Base-by-base conservation (phyloP, 2,797 vertebrate species). In the Mionectes olivaceus region DNA sequence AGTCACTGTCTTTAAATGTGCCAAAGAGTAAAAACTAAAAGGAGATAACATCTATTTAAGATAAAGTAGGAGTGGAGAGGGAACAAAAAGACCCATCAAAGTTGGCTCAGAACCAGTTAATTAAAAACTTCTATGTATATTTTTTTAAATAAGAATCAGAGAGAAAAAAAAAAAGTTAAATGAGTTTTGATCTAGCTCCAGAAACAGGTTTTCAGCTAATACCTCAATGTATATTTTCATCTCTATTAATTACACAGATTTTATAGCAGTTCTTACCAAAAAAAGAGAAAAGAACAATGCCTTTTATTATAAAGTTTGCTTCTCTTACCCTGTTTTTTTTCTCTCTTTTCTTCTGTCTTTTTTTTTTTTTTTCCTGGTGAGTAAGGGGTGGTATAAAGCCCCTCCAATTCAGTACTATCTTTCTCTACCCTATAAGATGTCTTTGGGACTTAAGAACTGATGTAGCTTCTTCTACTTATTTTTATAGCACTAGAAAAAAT, bases 41-140 rank as follows among this genome's bases (percentile, higher is more conserved):
- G 27, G 28, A 60, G 18, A 27, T 47, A 46, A 50, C 18, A 14
- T 28, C 13, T 63, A 28, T 61, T 78, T 68, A 57, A 52, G 23
- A 46, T 21, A 28, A 68, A 74, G 44, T 46, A 19, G 2, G 1
- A 3, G 5, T 44, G 17, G 3, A 7, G 2, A 13, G 7, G 9
- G 16, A 63, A 27, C 2, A 53, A 9, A 50, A 47, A 33, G 39
- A 14, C 0, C 1, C 9, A 6, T 28, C 13, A 22, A 60, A 70
- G 5, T 6, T 76, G 35, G 1, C 11, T 69, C 22, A 52, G 16
- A 69, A 52, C 3, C 56, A n/a, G 30, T 30, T 49, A 43, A 67
- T 60, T 67, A 50, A 61, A 41, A 57, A 17, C 4, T 32, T 15
- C 7, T 9, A n/a, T 11, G 11, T 49, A 19, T 17, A 14, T 14